phyloP scores from a whole-genome alignment of 2,888 invertebrate species.

The Megamerina dolium region DNA sequence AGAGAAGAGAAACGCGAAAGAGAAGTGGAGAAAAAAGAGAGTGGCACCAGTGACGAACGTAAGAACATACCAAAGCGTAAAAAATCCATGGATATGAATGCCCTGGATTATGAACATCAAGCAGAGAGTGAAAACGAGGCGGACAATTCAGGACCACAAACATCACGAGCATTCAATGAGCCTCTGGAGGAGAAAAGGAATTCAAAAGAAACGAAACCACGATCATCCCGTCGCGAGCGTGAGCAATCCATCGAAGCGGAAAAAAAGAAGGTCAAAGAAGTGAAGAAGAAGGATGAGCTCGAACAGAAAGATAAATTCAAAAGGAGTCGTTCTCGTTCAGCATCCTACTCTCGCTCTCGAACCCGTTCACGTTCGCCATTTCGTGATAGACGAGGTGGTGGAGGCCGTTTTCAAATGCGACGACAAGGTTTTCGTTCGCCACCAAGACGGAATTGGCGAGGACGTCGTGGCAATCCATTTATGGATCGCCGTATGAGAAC shows the following conservation, averaged over 20 bases:
- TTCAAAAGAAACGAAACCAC: slow-evolving; percentile 1
- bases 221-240: slow-evolving; percentile 4
- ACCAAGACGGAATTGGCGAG: slow-evolving; percentile 31
- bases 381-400: slow-evolving; percentile 34
- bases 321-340: slow-evolving; percentile 17
- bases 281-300: slow-evolving; percentile 7
- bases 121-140: slow-evolving; percentile 47
- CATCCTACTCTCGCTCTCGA: slow-evolving; percentile 28
- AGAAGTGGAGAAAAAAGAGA: slow-evolving; percentile 9
- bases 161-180: slow-evolving; percentile 5
- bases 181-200: slow-evolving; percentile 1
- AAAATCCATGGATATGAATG: slow-evolving; percentile 61
- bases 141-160: slow-evolving; percentile 16
- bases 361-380: slow-evolving; percentile 28
- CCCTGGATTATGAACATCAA: slow-evolving; percentile 65
- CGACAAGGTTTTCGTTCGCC: slow-evolving; percentile 36
- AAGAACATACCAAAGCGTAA: slow-evolving; percentile 31
- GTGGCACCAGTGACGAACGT: not conserved
- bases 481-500: slow-evolving; percentile 38
- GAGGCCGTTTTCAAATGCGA: slow-evolving; percentile 30
- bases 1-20: slow-evolving; percentile 13
- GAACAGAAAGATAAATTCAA: slow-evolving; percentile 11
- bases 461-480: slow-evolving; percentile 35
- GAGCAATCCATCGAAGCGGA: slow-evolving; percentile 6
- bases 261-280: slow-evolving; percentile 12